phyloP scores from a whole-genome alignment of 2,888 invertebrate genomes.

The Drosophila flavopinicola region DNA sequence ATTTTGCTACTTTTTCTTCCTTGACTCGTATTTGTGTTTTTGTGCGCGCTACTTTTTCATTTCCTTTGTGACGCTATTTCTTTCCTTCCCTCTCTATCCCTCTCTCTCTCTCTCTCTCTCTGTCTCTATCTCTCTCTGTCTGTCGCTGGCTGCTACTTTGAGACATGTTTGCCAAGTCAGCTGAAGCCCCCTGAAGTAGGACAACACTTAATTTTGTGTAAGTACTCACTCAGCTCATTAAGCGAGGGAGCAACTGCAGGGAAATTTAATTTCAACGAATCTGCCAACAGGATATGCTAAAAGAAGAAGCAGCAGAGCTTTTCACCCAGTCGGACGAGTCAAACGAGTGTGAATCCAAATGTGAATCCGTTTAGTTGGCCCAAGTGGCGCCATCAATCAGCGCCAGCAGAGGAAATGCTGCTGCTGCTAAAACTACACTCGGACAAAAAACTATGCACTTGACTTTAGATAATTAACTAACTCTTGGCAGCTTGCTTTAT shows the following conservation, averaged over 20 bases:
- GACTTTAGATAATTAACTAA: no score
- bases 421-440: slow-evolving; percentile 5
- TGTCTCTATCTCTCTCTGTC: no score
- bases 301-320: slow-evolving; percentile 14
- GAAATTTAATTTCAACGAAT: slow-evolving; percentile 52
- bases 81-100: background rate
- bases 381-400: slow-evolving; percentile 74
- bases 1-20: slow-evolving; percentile 30
- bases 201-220: slow-evolving; percentile 80
- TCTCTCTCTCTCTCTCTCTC: background rate
- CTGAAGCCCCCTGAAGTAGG: slow-evolving; percentile 72
- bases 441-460: no score
- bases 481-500: no score
- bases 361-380: slow-evolving; percentile 60
- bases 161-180: slow-evolving; percentile 73
- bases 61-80: slow-evolving; percentile 66
- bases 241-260: slow-evolving; percentile 48
- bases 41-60: slow-evolving; percentile 69
- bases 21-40: slow-evolving; percentile 65
- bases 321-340: background rate
- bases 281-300: slow-evolving; percentile 21
- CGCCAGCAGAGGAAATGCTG: slow-evolving; percentile 25
- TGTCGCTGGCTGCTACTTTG: slow-evolving; percentile 47
- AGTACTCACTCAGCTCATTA: slow-evolving; percentile 81
- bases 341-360: slow-evolving; percentile 36